phyloP scores from a whole-genome alignment of 2,797 vertebrate genomes.

The Protosalanx chinensis region DNA sequence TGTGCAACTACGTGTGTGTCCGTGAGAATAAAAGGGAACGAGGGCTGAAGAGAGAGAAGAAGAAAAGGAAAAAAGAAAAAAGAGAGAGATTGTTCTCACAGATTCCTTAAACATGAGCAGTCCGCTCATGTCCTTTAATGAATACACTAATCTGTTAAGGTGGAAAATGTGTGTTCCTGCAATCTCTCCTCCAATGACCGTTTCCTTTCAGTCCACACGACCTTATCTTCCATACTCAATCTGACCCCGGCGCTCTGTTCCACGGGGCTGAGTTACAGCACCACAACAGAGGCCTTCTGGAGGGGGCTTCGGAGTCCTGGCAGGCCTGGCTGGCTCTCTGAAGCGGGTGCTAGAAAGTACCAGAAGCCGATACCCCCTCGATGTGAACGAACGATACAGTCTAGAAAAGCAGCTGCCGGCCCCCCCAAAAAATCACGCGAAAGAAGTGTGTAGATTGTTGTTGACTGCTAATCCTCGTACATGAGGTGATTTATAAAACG shows the following conservation, averaged over 20 bases:
- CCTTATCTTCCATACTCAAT: slow-evolving; percentile 13
- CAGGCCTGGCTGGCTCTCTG: not conserved
- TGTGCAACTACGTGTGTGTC: slow-evolving; percentile 13
- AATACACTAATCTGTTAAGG: slow-evolving; percentile 15
- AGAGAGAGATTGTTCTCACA: slow-evolving; percentile 1
- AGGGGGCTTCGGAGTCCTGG: slow-evolving; percentile 18
- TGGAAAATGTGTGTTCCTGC: slow-evolving; percentile 26
- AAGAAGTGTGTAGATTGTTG: not conserved
- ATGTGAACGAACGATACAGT: slow-evolving; percentile 1
- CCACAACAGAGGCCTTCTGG: slow-evolving; percentile 17
- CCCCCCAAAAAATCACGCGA: not conserved
- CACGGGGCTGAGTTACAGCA: slow-evolving; percentile 21
- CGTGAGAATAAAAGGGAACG: not conserved
- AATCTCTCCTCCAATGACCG: slow-evolving; percentile 17
- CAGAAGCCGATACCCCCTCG: slow-evolving; percentile 14
- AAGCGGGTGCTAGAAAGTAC: not conserved
- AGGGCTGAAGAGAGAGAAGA: not conserved
- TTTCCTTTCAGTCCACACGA: slow-evolving; percentile 17
- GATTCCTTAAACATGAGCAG: slow-evolving; percentile 9
- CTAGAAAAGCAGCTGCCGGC: not conserved
- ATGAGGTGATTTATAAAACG: not conserved
- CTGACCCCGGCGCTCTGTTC: slow-evolving; percentile 17
- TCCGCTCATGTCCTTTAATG: slow-evolving; percentile 10
- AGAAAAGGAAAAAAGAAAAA: not conserved
- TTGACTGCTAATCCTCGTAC: not conserved